phyloP scores from a whole-genome alignment of 1,140 invertebrate genomes.

The Delia radicum region DNA sequence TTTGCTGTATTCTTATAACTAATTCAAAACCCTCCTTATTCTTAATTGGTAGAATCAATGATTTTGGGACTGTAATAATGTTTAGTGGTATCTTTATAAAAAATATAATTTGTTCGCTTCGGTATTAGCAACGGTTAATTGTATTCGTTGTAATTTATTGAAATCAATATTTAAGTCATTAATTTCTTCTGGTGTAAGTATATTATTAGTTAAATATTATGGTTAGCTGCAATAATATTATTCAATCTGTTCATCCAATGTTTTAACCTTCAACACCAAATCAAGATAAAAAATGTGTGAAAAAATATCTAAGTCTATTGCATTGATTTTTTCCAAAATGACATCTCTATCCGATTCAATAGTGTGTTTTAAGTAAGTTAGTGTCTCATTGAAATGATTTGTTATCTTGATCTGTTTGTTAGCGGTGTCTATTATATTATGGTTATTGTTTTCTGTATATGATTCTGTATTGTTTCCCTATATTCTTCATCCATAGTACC shows the following conservation, averaged over 20 bases:
- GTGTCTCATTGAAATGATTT: not conserved
- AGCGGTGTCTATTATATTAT: too few species aligned
- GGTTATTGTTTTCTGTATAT: too few species aligned
- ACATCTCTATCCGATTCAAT: not conserved
- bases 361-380: not conserved
- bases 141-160: constrained; percentile 12
- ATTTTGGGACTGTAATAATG: not conserved
- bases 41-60: not conserved
- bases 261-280: not conserved
- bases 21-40: not conserved
- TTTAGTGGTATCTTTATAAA: not conserved
- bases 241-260: not conserved
- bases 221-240: not conserved
- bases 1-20: not conserved
- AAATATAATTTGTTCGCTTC: not conserved
- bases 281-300: not conserved
- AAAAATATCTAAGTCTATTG: not conserved
- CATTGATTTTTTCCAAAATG: not conserved
- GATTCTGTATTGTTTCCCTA: too few species aligned
- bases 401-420: not conserved
- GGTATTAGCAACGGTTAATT: not conserved
- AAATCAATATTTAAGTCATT: not conserved
- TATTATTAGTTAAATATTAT: constrained; percentile 16
- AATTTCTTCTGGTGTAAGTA: constrained; percentile 10
- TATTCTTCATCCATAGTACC: too few species aligned